Base-by-base conservation (phyloP, 2,797 vertebrate genomes). In the Pterois miles region DNA sequence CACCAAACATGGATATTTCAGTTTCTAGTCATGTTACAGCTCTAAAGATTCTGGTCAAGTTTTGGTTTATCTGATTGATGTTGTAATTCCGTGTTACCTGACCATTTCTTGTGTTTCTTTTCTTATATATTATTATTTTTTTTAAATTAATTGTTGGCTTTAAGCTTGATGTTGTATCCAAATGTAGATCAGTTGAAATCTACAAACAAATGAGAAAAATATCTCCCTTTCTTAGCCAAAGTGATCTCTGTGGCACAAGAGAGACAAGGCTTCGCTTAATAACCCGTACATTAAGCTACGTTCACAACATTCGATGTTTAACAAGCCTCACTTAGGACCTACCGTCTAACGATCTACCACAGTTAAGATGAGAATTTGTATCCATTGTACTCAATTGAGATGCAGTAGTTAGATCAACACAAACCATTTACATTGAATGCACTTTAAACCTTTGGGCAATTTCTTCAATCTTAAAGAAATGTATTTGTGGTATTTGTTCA, bases 381-480 rank as follows among this genome's bases (percentile, higher is more conserved):
- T 81, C 6, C 33, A 46, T 82, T 76, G 66, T 78, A 54, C 73
- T 83, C 56, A 70, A 71, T 78, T 74, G 57, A 88, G 75, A 92
- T 80, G 81, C 80, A 89, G 89, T 91, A 88, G 74, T 76, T 87
- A 59, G 72, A 84, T 85, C 33, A 63, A 86, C 81, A 87, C 76
- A 87, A 90, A 91, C 89, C 78, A 91, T 91, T 89, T 85, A 83
- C 90, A 90, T 93, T 71, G 74, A 93, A 94, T 90, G 93, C 94
- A 94, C 94, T 94, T 94, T 94, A 94, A 92, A 90, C 83, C 71
- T 86, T 54, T 78, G 80, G 85, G 86, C 82, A 85, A 81, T 92
- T 90, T 91, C 40, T 71, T 86, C 57, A 72, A 85, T 86, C 68
- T 81, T 80, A 87, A 91, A 81, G 43, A 91, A 83, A 85, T 83